A percentile compares a stretch with the other conserved stretches of the same genome.
Conservation (phyloP, 2,113 vertebrate species). For the Pachypanchax playfairii region DNA sequence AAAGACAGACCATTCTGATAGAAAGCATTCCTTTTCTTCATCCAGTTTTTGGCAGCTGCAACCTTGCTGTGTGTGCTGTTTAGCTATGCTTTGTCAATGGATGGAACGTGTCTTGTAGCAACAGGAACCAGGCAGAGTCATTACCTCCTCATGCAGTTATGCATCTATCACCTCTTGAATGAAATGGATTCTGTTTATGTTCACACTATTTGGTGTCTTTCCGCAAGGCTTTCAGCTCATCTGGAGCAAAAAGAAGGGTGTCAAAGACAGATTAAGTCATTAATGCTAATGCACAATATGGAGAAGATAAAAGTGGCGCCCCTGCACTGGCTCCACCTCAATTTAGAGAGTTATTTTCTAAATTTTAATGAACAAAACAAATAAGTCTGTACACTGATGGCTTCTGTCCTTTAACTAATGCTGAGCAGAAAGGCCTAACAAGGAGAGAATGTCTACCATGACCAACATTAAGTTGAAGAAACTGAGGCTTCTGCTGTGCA, state of each 20-base stretch:
- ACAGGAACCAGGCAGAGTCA: neutral
- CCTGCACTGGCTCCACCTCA: constrained; percentile 39
- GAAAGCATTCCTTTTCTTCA: constrained; percentile 23
- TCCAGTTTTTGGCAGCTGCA: constrained; percentile 1
- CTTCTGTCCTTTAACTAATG: constrained; percentile 69
- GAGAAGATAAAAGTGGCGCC: constrained; percentile 56
- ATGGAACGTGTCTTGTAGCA: neutral
- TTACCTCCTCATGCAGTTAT: constrained; percentile 17
- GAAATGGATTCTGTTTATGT: constrained; percentile 38
- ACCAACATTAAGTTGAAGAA: constrained; percentile 52
- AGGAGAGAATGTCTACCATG: constrained; percentile 56
- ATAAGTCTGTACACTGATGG: constrained; percentile 59
- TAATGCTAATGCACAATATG: constrained; percentile 71
- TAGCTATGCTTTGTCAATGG: neutral
- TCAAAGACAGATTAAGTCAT: constrained; percentile 77
- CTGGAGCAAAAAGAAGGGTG: constrained; percentile 62
- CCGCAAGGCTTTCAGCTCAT: constrained; percentile 55
- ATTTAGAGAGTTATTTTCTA: constrained; percentile 60
- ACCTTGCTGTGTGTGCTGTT: constrained; percentile 2
- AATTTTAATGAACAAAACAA: constrained; percentile 70
- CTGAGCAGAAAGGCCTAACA: constrained; percentile 63
- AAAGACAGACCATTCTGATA: constrained; percentile 25
- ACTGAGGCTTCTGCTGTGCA: constrained; percentile 45
- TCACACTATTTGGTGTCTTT: constrained; percentile 46
- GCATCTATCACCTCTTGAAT: constrained; percentile 16